Evolutionary conservation across 2,888 invertebrate species (phyloP).

Genomic region (Ochropleura plecta): DNA sequence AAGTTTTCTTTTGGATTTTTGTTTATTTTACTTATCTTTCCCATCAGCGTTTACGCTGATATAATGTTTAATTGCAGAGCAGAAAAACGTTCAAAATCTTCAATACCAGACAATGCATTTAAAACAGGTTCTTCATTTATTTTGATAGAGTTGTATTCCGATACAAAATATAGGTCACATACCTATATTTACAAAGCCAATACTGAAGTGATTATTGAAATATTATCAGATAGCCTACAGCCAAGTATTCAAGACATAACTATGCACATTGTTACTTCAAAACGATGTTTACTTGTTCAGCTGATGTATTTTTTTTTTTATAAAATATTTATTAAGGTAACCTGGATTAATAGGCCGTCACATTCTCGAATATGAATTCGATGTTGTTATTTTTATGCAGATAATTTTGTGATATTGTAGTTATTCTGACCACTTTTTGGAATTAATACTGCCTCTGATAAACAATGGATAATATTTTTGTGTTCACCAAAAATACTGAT

Average conservation of each 20-base stretch:
- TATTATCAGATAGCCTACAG: conserved; percentile 5
- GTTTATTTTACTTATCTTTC: too few species aligned
- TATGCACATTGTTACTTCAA: conserved; percentile 4
- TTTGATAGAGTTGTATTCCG: too few species aligned
- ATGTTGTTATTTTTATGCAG: background rate
- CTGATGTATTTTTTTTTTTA: background rate
- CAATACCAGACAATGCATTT: background rate
- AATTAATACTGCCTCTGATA: background rate
- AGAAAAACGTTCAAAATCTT: background rate
- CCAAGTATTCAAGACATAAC: background rate
- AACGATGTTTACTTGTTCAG: background rate
- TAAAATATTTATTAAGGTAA: too few species aligned
- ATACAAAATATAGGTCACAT: too few species aligned
- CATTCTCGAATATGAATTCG: background rate
- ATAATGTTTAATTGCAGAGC: too few species aligned
- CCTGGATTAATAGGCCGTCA: background rate
- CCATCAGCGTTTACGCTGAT: too few species aligned
- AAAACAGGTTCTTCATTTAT: too few species aligned
- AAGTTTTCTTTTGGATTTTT: too few species aligned
- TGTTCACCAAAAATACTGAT: too few species aligned
- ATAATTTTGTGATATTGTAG: background rate
- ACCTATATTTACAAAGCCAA: background rate
- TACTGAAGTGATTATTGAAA: background rate
- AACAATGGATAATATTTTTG: too few species aligned
- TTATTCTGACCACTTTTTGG: background rate